A percentile compares a stretch with the other conserved stretches of the same genome.
phyloP scores from a whole-genome alignment of 1,140 invertebrate species.

The Orius insidiosus region DNA sequence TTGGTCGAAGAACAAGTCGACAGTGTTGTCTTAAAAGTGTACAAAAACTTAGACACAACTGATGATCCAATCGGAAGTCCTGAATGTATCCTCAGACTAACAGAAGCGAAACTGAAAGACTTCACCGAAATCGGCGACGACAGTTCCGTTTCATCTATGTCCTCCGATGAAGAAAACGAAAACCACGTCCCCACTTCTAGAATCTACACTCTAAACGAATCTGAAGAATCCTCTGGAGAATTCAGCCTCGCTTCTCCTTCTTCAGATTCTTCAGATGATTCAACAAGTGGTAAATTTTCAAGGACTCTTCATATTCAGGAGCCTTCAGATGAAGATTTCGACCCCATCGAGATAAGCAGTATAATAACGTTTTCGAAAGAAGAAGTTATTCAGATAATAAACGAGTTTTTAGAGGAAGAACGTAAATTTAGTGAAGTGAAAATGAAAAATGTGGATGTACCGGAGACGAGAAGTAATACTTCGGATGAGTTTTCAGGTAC shows the following conservation, averaged over 20 bases:
- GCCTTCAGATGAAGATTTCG: not conserved
- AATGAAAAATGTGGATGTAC: constrained; percentile 7
- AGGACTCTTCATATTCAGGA: constrained; percentile 1
- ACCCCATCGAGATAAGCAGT: constrained; percentile 1
- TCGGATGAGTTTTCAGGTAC: constrained; percentile 22
- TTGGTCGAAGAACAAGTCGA: constrained; percentile 9
- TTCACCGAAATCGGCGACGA: constrained; percentile 13
- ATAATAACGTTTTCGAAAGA: constrained; percentile 14
- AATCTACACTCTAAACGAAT: constrained; percentile 13
- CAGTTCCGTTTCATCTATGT: constrained; percentile 8
- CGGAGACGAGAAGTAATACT: constrained; percentile 17
- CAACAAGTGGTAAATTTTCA: not conserved
- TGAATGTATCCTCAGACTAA: constrained; percentile 11
- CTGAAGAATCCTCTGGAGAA: constrained; percentile 14
- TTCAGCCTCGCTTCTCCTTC: constrained; percentile 11
- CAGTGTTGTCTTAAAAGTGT: constrained; percentile 17
- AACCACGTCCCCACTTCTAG: constrained; percentile 9
- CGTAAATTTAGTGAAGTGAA: constrained; percentile 6
- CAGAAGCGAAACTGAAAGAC: constrained; percentile 13
- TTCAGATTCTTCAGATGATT: constrained; percentile 9
- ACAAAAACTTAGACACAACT: constrained; percentile 11
- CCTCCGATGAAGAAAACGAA: constrained; percentile 14
- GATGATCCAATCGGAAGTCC: not conserved
- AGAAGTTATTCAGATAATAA: constrained; percentile 13
- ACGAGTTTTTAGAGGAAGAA: constrained; percentile 11